Evolutionary conservation across 2,888 invertebrate species (phyloP), one percentile per base, ranked within the genome.

Genomic region (Colostygia pectinataria): DNA sequence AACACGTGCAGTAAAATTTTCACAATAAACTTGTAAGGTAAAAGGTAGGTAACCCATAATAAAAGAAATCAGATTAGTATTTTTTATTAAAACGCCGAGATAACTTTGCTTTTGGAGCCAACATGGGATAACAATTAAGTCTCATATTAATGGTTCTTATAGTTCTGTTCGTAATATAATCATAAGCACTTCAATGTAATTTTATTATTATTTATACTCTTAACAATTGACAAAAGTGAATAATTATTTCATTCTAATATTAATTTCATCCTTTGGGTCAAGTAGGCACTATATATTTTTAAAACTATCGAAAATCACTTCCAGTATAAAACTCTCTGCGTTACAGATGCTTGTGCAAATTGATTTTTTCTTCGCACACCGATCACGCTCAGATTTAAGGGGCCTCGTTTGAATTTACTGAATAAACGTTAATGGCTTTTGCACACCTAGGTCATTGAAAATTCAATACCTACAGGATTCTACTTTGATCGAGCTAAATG

Each of bases 311-410:
- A 4, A 20, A 47, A 49, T 20, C 40, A 13, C 25, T 51, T 51
- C 45, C 10, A 44, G 44, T 6, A 8, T 0, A 31, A 24, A 29
- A 4, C 20, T 6, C 1, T 40, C 27, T 8, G n/a, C 38, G 46
- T 46, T 38, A 40, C 15, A 15, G 27, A 37, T 31, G 40, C 50
- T 52, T 39, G 36, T 46, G 37, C 39, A 55, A 55, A 52, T 55
- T 55, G 52, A 52, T 37, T 53, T 55, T 52, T 55, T 49, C 52
- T 49, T 38, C 34, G 48, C 38, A 33, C 13, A 20, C 46, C 53
- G 8, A 27, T 44, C 29, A 20, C 28, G 24, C 9, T 10, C 33
- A 24, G 9, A 18, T 34, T 29, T 29, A 37, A 52, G 24, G 25
- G 45, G 27, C 34, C 38, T 25, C 41, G 13, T 7, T 23, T 44